Evolutionary conservation across 2,888 invertebrate genomes (phyloP).

Genomic region (Hesperia comma): DNA sequence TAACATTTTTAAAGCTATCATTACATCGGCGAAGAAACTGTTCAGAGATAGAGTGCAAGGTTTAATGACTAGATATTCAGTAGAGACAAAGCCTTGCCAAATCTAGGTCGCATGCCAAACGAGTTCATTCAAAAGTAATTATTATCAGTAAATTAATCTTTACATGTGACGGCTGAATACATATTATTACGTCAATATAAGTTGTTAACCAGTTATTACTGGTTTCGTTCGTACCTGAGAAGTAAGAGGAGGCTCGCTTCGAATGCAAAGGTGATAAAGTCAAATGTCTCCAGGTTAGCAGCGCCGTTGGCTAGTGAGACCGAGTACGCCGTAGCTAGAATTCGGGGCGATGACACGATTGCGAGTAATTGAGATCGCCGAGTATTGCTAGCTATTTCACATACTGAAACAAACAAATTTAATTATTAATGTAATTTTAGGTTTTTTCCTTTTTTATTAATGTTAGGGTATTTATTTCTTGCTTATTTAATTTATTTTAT

Average conservation of each 20-base stretch:
- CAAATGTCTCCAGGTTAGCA: slow-evolving; percentile 67
- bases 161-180: slow-evolving; percentile 15
- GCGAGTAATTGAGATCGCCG: slow-evolving; percentile 66
- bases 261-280: slow-evolving; percentile 58
- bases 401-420: slow-evolving; percentile 52
- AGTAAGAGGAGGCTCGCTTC: slow-evolving; percentile 53
- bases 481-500: too few relatives aligned
- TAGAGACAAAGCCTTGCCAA: slow-evolving; percentile 9
- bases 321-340: slow-evolving; percentile 57
- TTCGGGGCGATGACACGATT: slow-evolving; percentile 59
- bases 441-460: too few relatives aligned
- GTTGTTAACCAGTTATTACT: slow-evolving; percentile 14
- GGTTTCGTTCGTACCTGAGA: slow-evolving; percentile 54
- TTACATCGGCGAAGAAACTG: slow-evolving; percentile 27
- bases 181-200: slow-evolving; percentile 8
- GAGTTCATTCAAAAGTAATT: slow-evolving; percentile 2
- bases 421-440: neutral
- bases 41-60: neutral
- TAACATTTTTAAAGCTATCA: neutral
- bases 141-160: slow-evolving; percentile 16
- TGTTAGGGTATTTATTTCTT: too few relatives aligned
- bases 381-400: slow-evolving; percentile 72
- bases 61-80: neutral
- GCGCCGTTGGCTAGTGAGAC: slow-evolving; percentile 62
- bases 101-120: slow-evolving; percentile 12